A percentile compares a stretch with the other conserved stretches of the same genome.
Conservation (phyloP, 2,113 vertebrate species). For the Siniperca knerii region DNA sequence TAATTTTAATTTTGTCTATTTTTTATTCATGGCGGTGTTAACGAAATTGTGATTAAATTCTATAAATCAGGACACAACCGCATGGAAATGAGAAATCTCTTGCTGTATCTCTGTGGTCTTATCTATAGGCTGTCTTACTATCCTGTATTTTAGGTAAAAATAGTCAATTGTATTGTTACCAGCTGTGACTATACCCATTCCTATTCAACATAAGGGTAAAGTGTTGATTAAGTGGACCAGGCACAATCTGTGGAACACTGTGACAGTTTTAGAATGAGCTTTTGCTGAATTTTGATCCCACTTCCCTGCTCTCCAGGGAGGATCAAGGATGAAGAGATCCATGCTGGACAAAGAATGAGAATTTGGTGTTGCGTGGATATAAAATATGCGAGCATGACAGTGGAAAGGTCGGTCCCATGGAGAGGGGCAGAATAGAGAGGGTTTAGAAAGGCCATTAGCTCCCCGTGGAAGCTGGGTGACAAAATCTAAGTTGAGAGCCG, state of each 20-base stretch:
- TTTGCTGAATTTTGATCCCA: slow-evolving; percentile 39
- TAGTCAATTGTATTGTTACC: slow-evolving; percentile 19
- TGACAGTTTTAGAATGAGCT: slow-evolving; percentile 20
- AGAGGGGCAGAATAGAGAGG: slow-evolving; percentile 38
- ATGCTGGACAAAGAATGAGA: slow-evolving; percentile 28
- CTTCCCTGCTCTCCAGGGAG: slow-evolving; percentile 14
- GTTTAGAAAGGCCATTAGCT: slow-evolving; percentile 60
- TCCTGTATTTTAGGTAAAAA: slow-evolving; percentile 46
- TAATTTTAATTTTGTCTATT: neutral
- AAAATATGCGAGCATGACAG: slow-evolving; percentile 58
- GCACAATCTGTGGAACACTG: neutral
- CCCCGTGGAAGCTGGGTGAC: slow-evolving; percentile 53
- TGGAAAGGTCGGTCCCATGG: slow-evolving; percentile 69
- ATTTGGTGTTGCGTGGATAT: slow-evolving; percentile 51
- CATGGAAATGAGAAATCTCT: slow-evolving; percentile 57
- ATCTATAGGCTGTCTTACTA: slow-evolving; percentile 44
- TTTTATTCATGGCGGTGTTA: slow-evolving; percentile 7
- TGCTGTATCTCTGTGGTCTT: slow-evolving; percentile 25
- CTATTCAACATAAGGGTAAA: slow-evolving; percentile 17
- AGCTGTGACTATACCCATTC: neutral
- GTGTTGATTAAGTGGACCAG: slow-evolving; percentile 27
- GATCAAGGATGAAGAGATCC: slow-evolving; percentile 34
- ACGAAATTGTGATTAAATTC: slow-evolving; percentile 37
- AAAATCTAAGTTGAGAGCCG: slow-evolving; percentile 55
- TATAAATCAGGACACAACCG: slow-evolving; percentile 3